Conservation (phyloP, 2,888 invertebrate species). For the Troides oblongomaculatus region DNA sequence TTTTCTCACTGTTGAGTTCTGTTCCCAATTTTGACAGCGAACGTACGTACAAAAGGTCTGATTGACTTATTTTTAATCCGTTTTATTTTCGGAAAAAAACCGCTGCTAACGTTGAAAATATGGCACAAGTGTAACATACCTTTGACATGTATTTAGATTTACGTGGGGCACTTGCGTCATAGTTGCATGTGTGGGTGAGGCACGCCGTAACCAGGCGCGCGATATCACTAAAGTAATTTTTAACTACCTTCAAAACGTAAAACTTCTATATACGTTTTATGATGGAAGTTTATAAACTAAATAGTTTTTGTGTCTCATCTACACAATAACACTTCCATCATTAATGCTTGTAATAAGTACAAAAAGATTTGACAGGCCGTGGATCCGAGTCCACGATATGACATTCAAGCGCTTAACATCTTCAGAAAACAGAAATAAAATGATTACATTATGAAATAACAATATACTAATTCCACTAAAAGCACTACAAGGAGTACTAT, state of each 20-base stretch:
- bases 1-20: constrained; percentile 62
- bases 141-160: constrained; percentile 31
- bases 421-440: too few relatives aligned
- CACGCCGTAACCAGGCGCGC: constrained; percentile 16
- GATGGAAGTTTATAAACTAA: background rate
- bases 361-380: too few relatives aligned
- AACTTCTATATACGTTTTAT: background rate
- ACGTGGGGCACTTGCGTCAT: constrained; percentile 28
- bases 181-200: constrained; percentile 21
- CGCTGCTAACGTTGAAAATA: constrained; percentile 4
- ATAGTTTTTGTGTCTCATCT: too few relatives aligned
- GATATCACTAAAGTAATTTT: constrained; percentile 13
- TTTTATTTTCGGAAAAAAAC: constrained; percentile 27
- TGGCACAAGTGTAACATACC: constrained; percentile 16
- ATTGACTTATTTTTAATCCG: constrained; percentile 37
- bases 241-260: constrained; percentile 30
- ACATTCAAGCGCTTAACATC: too few relatives aligned
- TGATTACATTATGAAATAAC: too few relatives aligned
- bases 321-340: too few relatives aligned
- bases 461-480: too few relatives aligned
- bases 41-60: constrained; percentile 41
- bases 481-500: too few relatives aligned
- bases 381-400: too few relatives aligned
- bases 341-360: too few relatives aligned
- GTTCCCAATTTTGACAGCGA: constrained; percentile 48